phyloP scores from a whole-genome alignment of 2,113 vertebrate species.

The Rhabdomys dilectus region DNA sequence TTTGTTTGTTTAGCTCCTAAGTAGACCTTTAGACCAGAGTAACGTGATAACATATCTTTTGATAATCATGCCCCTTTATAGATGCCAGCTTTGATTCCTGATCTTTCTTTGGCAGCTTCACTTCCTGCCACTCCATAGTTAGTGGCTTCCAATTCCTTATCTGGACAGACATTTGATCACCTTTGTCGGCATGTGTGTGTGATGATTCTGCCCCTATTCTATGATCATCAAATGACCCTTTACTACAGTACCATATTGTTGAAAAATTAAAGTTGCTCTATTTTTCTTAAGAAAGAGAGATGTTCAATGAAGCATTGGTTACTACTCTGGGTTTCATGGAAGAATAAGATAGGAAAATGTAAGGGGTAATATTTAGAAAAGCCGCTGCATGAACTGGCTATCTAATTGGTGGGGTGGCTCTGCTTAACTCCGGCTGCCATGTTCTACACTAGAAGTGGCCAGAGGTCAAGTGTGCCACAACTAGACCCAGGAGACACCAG shows the following conservation, averaged over 20 bases:
- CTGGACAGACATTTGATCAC: neutral
- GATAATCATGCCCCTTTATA: neutral
- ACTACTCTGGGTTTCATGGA: neutral
- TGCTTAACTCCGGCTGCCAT: too few species aligned
- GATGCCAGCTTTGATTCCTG: neutral
- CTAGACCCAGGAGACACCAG: too few species aligned
- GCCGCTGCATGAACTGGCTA: too few species aligned
- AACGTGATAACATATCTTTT: neutral
- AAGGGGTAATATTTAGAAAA: too few species aligned
- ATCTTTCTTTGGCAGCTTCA: neutral
- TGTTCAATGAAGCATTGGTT: fast-evolving
- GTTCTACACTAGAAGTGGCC: too few species aligned
- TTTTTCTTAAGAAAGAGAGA: neutral
- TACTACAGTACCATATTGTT: fast-evolving
- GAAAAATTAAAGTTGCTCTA: neutral
- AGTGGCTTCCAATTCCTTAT: neutral
- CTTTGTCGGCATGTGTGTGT: neutral
- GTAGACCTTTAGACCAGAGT: neutral
- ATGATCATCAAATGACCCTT: neutral
- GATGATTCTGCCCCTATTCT: neutral
- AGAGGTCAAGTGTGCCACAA: too few species aligned
- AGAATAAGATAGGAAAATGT: neutral
- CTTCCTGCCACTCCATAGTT: neutral
- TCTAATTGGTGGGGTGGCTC: too few species aligned
- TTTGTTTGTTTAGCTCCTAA: neutral